Evolutionary conservation across 37 sponge, comb jelly and placozoan species (phyloP).

Genomic region (Geodia barretti): DNA sequence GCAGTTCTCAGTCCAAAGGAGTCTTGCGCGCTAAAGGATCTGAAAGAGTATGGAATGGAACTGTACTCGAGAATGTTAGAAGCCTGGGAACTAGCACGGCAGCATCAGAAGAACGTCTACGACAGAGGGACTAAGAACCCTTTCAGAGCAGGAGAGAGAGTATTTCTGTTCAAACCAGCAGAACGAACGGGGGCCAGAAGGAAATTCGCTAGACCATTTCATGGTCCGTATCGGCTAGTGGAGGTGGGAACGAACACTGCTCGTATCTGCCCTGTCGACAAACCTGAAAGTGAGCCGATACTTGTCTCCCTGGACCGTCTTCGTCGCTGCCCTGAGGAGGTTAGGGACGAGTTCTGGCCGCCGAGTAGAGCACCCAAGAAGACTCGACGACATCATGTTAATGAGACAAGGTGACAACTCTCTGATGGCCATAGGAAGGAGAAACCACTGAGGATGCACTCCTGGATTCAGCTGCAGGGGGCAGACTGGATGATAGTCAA

Average conservation of each 20-base stretch:
- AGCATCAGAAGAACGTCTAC: slow-evolving; percentile 40
- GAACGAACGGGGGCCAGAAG: slow-evolving; percentile 9
- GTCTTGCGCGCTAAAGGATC: not conserved
- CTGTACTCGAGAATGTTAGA: not conserved
- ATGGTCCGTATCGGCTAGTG: slow-evolving; percentile 41
- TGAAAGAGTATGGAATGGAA: slow-evolving; percentile 3
- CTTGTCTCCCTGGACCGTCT: slow-evolving; percentile 40
- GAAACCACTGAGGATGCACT: too few relatives aligned
- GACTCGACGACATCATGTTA: not conserved
- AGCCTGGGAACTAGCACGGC: slow-evolving; percentile 31
- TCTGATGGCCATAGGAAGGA: too few relatives aligned
- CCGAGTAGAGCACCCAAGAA: too few relatives aligned
- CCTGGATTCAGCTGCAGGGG: too few relatives aligned
- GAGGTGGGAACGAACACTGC: slow-evolving; percentile 21
- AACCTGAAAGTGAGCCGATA: slow-evolving; percentile 16
- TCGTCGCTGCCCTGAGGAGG: slow-evolving; percentile 32
- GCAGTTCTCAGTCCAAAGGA: not conserved
- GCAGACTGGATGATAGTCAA: too few relatives aligned
- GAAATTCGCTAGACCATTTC: slow-evolving; percentile 41
- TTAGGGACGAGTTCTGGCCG: slow-evolving; percentile 26
- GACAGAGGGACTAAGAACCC: slow-evolving; percentile 2
- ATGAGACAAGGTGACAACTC: not conserved
- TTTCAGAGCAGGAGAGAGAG: slow-evolving; percentile 36
- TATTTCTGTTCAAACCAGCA: slow-evolving; percentile 52
- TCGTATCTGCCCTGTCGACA: slow-evolving; percentile 19